Evolutionary conservation across 2,113 vertebrate species (phyloP), one percentile per base, ranked within the genome.

Genomic region (Polypterus bichir): DNA sequence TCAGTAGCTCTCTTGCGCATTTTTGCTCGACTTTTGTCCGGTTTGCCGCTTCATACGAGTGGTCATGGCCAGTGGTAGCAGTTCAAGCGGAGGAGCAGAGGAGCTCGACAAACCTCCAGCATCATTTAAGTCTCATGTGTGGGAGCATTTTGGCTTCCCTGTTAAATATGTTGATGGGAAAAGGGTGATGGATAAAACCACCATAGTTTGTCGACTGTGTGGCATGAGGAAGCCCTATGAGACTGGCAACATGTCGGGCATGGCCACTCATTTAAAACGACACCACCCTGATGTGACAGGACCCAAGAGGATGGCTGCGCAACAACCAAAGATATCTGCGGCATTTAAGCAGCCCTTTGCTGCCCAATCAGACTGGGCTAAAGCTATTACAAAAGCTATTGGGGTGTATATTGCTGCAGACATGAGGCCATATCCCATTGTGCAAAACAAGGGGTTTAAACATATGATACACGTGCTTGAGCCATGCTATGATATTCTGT

Each of bases 391-490:
- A 46, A 54, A 65, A 68, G 53, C 57, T 63, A 49, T 60, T 54
- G 44, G 57, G 57, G 57, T 62, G 69, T 57, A 62, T 70, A 53
- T 70, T 9, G 44, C 52, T 52, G 60, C 62, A 57, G 64, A 65
- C 57, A 53, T 48, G 58, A 69, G 57, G 53, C 68, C 11, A 61
- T 66, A 63, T 59, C 60, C 49, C 11, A 11, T 53, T 66, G 49
- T 66, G 59, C 47, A 64, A 66, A 64, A 68, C 48, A 65, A 60
- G 48, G 52, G 56, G 52, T 70, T 68, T 62, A 57, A 64, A 65
- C 62, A 69, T 53, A 59, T 58, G 46, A 3, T 64, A 47, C 56
- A 64, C 49, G 52, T 64, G 58, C 66, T 64, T 64, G 53, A 67
- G 62, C 60, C 52, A 59, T 9, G 4, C 48, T 60, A 60, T 44